Evolutionary conservation across 2,797 vertebrate genomes (phyloP).

Genomic region (Vultur gryphus): DNA sequence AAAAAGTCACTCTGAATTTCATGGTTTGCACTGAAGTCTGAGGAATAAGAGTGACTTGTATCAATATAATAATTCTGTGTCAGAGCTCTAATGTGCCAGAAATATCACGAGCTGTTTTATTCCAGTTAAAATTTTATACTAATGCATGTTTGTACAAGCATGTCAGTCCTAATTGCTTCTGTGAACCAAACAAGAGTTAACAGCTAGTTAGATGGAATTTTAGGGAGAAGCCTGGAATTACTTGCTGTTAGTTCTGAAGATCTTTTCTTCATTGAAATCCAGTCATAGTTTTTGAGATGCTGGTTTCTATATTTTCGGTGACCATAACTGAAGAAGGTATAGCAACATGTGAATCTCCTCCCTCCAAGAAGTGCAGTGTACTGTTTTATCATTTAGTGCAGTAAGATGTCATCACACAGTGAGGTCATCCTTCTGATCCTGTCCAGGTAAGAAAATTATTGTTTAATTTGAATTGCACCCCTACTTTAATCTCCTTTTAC

Average conservation of each 20-base stretch:
- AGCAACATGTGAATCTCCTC: neutral
- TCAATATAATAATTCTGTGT: neutral
- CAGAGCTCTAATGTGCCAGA: neutral
- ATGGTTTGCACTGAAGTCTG: neutral
- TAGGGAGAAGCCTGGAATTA: neutral
- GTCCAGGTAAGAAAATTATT: neutral
- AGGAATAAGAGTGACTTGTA: neutral
- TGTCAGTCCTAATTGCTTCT: neutral
- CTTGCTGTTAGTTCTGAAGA: neutral
- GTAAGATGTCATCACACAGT: neutral
- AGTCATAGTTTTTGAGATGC: neutral
- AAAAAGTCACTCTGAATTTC: neutral
- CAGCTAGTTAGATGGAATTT: neutral
- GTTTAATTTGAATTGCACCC: neutral
- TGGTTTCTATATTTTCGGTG: neutral
- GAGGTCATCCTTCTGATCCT: neutral
- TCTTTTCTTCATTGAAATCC: neutral
- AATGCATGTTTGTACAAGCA: neutral
- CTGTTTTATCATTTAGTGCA: neutral
- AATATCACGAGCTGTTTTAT: neutral
- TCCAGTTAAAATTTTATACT: neutral
- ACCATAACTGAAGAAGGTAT: neutral
- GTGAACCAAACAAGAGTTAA: neutral
- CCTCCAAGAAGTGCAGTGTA: neutral
- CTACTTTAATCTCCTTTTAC: neutral